phyloP scores from a whole-genome alignment of 2,797 vertebrate species.

The Phoebastria nigripes region DNA sequence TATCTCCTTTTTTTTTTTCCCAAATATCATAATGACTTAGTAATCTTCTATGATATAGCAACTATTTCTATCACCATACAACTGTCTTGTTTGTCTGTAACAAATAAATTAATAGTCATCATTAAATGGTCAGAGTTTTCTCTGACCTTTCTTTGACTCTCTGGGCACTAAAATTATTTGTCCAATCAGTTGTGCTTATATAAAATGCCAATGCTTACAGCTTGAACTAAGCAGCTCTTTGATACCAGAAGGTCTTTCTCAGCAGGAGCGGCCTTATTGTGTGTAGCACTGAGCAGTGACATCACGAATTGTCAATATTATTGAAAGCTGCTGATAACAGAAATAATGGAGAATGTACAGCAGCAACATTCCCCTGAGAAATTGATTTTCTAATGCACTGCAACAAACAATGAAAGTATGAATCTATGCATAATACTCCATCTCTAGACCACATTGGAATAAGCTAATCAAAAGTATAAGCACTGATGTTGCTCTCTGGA shows the following conservation, averaged over 20 bases:
- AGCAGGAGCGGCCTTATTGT: background rate
- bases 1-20: background rate
- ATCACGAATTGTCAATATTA: background rate
- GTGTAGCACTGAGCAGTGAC: background rate
- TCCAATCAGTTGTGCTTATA: background rate
- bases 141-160: constrained; percentile 4
- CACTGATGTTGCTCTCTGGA: background rate
- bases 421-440: background rate
- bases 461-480: background rate
- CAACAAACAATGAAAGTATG: background rate
- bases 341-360: background rate
- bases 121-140: constrained; percentile 38
- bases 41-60: background rate
- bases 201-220: constrained; percentile 24
- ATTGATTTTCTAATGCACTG: background rate
- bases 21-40: background rate
- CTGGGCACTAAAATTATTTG: constrained; percentile 1
- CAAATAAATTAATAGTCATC: constrained; percentile 28
- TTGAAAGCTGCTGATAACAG: background rate
- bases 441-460: background rate
- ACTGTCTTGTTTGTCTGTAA: background rate
- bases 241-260: constrained; percentile 36
- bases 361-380: background rate
- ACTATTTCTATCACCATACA: background rate
- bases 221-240: constrained; percentile 25